Base-by-base conservation (phyloP, 2,888 invertebrate species). In the Drosophila trichaetosa region DNA sequence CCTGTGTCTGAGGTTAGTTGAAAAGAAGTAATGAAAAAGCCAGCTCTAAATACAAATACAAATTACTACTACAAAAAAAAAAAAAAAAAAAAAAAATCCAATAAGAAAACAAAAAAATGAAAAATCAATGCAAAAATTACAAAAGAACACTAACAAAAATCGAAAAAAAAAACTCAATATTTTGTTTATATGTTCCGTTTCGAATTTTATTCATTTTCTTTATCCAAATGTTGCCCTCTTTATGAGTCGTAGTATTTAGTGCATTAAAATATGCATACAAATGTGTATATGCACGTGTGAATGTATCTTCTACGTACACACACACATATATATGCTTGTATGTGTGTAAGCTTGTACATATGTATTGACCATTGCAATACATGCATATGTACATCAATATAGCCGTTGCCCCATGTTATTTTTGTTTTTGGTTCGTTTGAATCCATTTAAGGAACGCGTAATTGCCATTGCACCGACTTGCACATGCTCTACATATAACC, bases 1-100 rank as follows among this genome's bases (percentile, higher is more conserved):
- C 96, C 97, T 97, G 96, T 97, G 97, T 96, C 97, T 97, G 97
- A 97, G 97, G 97, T 98, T 97, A 97, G 97, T 97, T 96, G 96
- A 96, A 97, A 92, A 97, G 96, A 96, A 96, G 95, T 95, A 95
- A 92, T 92, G 91, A 92, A 93, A 93, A 93, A 92, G 90, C 86
- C 89, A 87, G 85, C 85, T 88, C 86, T 87, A 84, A 89, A 87
- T 85, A 86, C 73, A 87, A 90, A 82, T 83, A 90, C 80, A 81
- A 90, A 89, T 59, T 73, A 70, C 62, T 63, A 74, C 64, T 33
- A 70, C 58, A 80, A 79, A 75, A 63, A 49, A 61, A 63, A 66
- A 52, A 29, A 63, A 56, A 33, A 76, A 63, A 57, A 33, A 76
- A 66, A 63, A 51, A 76, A 70, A 75, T 76, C 72, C 31, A 76